A percentile compares a stretch with the other conserved stretches of the same genome.
These are phyloP conservation scores for Phymastichus coffea DNA, from an alignment of 1,140 invertebrate species.

Conservation along the genomic window DNA sequence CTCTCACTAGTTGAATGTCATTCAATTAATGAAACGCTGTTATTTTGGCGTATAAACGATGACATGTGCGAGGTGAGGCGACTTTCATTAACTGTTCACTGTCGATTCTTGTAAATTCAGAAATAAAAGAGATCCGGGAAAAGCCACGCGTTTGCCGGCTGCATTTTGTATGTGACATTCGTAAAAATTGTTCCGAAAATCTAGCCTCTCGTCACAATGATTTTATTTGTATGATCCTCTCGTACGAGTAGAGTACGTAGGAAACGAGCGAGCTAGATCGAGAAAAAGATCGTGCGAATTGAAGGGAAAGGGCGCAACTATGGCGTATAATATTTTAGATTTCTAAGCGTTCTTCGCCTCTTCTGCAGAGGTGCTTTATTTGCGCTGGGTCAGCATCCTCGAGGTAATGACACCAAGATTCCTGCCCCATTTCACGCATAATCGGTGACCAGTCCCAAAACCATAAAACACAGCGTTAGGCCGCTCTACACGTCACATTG, in stretches of 20 bases:
- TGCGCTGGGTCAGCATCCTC: not conserved
- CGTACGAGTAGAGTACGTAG: not conserved
- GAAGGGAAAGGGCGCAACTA: not conserved
- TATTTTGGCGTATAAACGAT: no score
- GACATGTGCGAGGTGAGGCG: no score
- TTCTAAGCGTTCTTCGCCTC: conserved; percentile 7
- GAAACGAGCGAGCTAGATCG: not conserved
- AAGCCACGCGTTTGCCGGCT: no score
- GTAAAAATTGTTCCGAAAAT: no score
- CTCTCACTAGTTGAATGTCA: no score
- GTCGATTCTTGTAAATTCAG: no score
- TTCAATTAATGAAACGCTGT: no score
- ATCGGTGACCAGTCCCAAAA: conserved; percentile 5
- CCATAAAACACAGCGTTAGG: conserved; percentile 7
- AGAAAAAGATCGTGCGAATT: not conserved
- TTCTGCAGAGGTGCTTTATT: conserved; percentile 2
- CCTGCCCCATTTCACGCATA: conserved; percentile 12
- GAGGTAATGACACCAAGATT: no score
- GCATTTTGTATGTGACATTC: no score
- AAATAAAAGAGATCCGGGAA: no score
- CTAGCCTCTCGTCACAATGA: not conserved
- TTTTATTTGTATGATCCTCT: conserved; percentile 4
- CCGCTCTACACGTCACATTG: no score
- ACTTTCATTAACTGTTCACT: no score
- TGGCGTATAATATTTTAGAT: conserved; percentile 11